Evolutionary conservation across 1,140 invertebrate genomes (phyloP).

Genomic region (Hermetia illucens): DNA sequence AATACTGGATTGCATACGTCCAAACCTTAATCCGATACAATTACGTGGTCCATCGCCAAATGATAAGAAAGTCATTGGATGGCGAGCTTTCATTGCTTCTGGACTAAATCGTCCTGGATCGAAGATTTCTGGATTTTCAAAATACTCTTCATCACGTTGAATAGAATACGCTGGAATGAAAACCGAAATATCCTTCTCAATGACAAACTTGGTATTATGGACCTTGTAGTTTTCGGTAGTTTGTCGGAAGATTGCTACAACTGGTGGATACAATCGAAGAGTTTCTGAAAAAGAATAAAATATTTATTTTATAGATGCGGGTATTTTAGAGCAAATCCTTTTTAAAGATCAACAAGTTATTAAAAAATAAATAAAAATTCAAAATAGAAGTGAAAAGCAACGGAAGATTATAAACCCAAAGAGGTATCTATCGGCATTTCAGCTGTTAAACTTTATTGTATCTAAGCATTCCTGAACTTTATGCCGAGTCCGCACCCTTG

Average conservation of each 20-base stretch:
- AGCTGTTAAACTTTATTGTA: too few relatives aligned
- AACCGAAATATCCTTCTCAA: slow-evolving; percentile 41
- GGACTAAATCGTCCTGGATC: slow-evolving; percentile 42
- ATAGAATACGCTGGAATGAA: slow-evolving; percentile 43
- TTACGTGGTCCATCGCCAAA: too few relatives aligned
- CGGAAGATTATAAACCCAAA: too few relatives aligned
- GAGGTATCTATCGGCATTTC: too few relatives aligned
- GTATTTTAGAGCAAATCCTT: too few relatives aligned
- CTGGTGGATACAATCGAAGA: slow-evolving; percentile 42
- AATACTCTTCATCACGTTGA: slow-evolving; percentile 43
- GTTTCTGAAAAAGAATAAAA: slow-evolving; percentile 40
- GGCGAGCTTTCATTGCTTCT: slow-evolving; percentile 4
- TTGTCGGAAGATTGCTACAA: slow-evolving; percentile 36
- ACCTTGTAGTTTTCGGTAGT: slow-evolving; percentile 39
- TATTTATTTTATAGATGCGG: too few relatives aligned
- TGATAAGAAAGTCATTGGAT: too few relatives aligned
- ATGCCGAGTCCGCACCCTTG: too few relatives aligned
- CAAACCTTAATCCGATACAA: not conserved
- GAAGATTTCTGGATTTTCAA: slow-evolving; percentile 42
- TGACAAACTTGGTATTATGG: slow-evolving; percentile 36
- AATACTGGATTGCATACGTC: not conserved
- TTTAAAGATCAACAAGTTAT: too few relatives aligned
- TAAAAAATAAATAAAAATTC: too few relatives aligned
- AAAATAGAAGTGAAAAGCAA: too few relatives aligned
- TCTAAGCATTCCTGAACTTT: too few relatives aligned